A percentile compares a stretch with the other conserved stretches of the same genome.
These are phyloP conservation scores for Scyliorhinus canicula DNA, from an alignment of 2,797 vertebrate species.

Conservation along the genomic window DNA sequence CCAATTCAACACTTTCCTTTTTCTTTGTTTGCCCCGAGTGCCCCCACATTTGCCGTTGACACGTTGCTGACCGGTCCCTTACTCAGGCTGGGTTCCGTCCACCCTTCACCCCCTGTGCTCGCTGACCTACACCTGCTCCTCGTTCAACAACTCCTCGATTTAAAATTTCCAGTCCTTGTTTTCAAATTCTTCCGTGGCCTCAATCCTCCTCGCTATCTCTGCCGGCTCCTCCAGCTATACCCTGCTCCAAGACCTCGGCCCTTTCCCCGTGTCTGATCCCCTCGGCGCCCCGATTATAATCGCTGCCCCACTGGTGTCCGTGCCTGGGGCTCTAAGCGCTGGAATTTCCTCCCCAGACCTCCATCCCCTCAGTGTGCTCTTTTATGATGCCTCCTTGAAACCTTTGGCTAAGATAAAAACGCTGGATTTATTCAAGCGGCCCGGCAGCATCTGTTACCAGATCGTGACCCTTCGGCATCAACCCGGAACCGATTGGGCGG, in stretches of 20 bases:
- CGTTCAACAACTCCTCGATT: too few species aligned
- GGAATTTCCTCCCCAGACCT: background rate
- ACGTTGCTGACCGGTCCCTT: background rate
- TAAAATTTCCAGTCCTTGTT: background rate
- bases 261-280: too few species aligned
- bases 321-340: background rate
- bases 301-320: background rate
- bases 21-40: background rate
- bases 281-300: too few species aligned
- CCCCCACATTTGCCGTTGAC: background rate
- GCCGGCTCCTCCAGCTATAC: background rate
- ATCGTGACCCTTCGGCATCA: too few species aligned
- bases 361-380: background rate
- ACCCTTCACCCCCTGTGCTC: background rate
- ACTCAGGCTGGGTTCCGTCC: background rate
- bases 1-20: background rate
- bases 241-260: background rate
- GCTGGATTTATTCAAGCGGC: too few species aligned
- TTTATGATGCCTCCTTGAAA: background rate
- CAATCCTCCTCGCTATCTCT: background rate
- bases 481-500: too few species aligned
- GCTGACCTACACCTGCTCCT: background rate
- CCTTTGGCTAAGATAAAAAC: too few species aligned
- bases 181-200: background rate
- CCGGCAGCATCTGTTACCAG: too few species aligned